Base-by-base conservation (phyloP, 2,113 vertebrate species). In the Vulpes lagopus region DNA sequence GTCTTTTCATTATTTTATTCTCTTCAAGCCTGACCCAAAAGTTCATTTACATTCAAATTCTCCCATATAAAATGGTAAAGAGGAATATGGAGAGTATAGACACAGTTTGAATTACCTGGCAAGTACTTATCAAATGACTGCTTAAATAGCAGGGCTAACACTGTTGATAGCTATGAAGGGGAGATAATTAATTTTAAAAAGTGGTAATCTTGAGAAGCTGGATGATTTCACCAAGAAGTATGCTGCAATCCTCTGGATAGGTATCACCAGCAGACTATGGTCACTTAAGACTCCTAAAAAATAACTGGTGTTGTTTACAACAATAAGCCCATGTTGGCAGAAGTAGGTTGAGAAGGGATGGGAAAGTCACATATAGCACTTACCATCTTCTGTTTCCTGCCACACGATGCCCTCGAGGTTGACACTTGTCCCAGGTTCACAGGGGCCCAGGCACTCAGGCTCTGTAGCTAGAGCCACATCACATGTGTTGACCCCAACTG, bases 371-470 rank as follows among this genome's bases (percentile, higher is more conserved):
- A 0, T 0, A 55, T 1, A 96, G 43, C 83, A 99, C 99, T 99
- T 98, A 99, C 99, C 99, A 0, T 99, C 99, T 97, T 99, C 99
- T 0, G 99, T 99, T 98, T 99, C 99, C 97, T 99, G 99, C 99
- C 99, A 99, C 95, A 99, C 99, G 0, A 99, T 99, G 98, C 99
- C 99, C 98, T 99, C 99, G 20, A 99, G 99, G 98, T 99, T 99
- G 96, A 99, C 99, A 2, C 99, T 99, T 97, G 99, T 99, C 16
- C 99, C 99, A 0, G 99, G 99, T 98, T 99, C 99, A 10, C 99
- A 99, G 93, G 99, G 99, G 76, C 99, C 99, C 98, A 99, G 98
- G 98, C 99, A 99, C 98, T 99, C 99, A 0, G 99, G 99, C 95
- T 99, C 99, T 0, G 99, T 99, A 86, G 99, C 99, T 98, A 99